Evolutionary conservation across 2,797 vertebrate genomes (phyloP).

Genomic region (Hipposideros larvatus): DNA sequence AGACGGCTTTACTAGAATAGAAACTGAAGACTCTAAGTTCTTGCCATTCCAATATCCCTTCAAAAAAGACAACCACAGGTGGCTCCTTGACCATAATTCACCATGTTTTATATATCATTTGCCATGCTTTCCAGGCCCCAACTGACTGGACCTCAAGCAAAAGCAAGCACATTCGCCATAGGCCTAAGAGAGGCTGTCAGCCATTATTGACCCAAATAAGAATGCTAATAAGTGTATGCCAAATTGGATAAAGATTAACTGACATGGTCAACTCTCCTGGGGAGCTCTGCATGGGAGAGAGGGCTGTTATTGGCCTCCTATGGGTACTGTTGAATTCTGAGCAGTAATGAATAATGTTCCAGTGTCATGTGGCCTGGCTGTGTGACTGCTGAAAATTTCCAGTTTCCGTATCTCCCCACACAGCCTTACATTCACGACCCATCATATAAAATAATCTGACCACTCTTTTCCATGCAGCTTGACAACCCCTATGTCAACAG

Average conservation of each 20-base stretch:
- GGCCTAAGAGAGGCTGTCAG: not conserved
- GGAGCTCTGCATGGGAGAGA: not conserved
- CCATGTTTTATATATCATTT: not conserved
- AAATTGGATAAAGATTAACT: slow-evolving; percentile 31
- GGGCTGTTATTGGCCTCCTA: not conserved
- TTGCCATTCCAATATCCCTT: not conserved
- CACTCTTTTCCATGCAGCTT: not conserved
- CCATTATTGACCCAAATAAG: not conserved
- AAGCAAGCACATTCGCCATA: not conserved
- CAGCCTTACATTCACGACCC: not conserved
- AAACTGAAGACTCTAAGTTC: slow-evolving; percentile 8
- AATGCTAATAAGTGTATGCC: not conserved
- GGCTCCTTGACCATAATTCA: not conserved
- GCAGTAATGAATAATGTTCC: not conserved
- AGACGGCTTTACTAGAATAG: not conserved
- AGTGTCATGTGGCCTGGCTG: not conserved
- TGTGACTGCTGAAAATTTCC: not conserved
- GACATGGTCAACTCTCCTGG: not conserved
- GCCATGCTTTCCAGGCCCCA: not conserved
- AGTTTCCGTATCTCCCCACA: slow-evolving; percentile 27
- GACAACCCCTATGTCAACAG: not conserved
- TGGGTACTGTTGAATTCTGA: not conserved
- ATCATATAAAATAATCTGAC: not conserved
- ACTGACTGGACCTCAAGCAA: not conserved
- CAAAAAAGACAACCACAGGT: slow-evolving; percentile 5